Conservation (phyloP, 2,797 vertebrate genomes). For the Astyanax mexicanus region DNA sequence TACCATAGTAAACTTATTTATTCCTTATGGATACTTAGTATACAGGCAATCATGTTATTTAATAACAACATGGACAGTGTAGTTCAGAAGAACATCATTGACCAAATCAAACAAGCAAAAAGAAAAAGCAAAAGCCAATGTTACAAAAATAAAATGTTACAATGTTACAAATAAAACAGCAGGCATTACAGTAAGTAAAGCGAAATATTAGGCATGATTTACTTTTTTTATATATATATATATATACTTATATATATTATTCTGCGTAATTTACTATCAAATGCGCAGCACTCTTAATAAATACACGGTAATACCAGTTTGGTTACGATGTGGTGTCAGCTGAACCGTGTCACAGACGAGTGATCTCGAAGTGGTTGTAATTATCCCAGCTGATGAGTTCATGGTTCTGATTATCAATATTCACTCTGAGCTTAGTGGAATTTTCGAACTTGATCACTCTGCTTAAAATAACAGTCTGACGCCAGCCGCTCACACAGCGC, state of each 20-base stretch:
- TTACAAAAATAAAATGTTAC: too few species aligned
- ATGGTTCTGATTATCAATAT: neutral
- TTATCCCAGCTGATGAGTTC: neutral
- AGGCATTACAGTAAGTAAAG: too few species aligned
- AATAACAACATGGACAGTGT: conserved; percentile 31
- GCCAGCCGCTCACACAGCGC: conserved; percentile 1
- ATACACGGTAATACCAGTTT: neutral
- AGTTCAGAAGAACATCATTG: neutral
- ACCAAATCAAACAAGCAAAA: neutral
- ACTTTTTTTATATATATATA: too few species aligned
- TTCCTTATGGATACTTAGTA: conserved; percentile 9
- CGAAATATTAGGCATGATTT: neutral
- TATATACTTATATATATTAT: too few species aligned
- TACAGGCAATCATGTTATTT: conserved; percentile 34
- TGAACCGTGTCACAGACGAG: neutral
- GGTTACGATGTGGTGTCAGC: too few species aligned
- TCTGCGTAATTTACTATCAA: too few species aligned
- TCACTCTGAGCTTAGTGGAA: conserved; percentile 24
- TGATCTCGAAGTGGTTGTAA: conserved; percentile 29
- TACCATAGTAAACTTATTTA: neutral
- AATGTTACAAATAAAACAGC: neutral
- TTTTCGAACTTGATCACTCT: conserved; percentile 1
- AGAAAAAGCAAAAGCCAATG: neutral
- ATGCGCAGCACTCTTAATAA: neutral
- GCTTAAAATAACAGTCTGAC: conserved; percentile 27